Evolutionary conservation across 2,113 vertebrate species (phyloP).

Genomic region (Micronycteris hirsuta): DNA sequence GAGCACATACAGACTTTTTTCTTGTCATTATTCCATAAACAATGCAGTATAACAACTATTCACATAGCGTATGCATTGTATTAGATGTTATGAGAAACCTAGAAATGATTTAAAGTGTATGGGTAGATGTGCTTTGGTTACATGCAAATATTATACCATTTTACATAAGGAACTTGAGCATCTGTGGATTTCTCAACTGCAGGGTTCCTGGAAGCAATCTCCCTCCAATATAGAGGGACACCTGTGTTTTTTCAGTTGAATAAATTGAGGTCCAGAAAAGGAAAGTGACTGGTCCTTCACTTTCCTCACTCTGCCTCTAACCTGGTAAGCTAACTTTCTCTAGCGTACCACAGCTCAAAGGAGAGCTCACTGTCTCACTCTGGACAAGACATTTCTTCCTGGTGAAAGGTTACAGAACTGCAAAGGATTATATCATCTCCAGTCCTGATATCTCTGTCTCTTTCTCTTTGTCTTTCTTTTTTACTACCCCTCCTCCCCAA

Average conservation of each 20-base stretch:
- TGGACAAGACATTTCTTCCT: not conserved
- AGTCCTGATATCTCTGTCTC: not conserved
- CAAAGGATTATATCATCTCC: not conserved
- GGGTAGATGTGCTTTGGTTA: not conserved
- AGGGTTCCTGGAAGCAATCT: not conserved
- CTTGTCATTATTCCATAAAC: not conserved
- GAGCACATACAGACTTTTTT: not conserved
- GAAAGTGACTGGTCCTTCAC: not conserved
- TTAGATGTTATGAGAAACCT: not conserved
- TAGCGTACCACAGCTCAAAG: not conserved
- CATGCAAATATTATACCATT: not conserved
- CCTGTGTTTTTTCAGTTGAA: not conserved
- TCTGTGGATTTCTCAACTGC: not conserved
- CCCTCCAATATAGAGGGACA: not conserved
- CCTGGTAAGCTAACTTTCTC: not conserved
- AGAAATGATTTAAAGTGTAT: not conserved
- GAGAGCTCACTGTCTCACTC: not conserved
- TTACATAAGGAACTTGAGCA: not conserved
- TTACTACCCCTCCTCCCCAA: too few relatives aligned
- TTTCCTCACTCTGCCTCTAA: not conserved
- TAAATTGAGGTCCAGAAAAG: not conserved
- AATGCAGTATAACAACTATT: not conserved
- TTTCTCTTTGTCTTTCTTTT: not conserved
- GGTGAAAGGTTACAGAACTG: not conserved
- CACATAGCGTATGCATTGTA: not conserved